A percentile compares a stretch with the other conserved stretches of the same genome.
phyloP scores from a whole-genome alignment of 1,140 invertebrate genomes.

The Myzus persicae region DNA sequence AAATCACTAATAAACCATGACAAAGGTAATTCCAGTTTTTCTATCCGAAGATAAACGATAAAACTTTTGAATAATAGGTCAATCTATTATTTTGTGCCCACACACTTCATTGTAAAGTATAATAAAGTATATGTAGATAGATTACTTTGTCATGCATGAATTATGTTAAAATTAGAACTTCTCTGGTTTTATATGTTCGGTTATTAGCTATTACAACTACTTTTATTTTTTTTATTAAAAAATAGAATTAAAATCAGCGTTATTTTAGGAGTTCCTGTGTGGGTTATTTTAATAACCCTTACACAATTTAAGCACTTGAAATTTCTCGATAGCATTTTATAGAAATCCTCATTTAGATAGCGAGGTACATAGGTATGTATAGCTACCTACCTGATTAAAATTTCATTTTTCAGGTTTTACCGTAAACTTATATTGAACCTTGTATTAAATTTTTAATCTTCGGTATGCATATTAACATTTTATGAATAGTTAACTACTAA shows the following conservation, averaged over 20 bases:
- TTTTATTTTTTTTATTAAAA: neutral
- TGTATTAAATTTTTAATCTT: too few relatives aligned
- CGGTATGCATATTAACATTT: too few relatives aligned
- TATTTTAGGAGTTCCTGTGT: neutral
- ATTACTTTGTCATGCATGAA: neutral
- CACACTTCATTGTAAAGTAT: neutral
- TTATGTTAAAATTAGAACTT: neutral
- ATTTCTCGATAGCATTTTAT: neutral
- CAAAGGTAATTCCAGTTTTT: neutral
- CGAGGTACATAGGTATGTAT: too few relatives aligned
- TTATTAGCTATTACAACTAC: neutral
- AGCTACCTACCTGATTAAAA: too few relatives aligned
- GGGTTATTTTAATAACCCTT: neutral
- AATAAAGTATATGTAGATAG: neutral
- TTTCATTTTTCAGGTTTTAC: too few relatives aligned
- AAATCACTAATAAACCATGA: neutral
- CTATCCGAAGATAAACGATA: neutral
- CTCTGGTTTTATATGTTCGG: neutral
- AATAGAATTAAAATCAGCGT: neutral
- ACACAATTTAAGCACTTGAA: neutral
- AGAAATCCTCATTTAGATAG: neutral
- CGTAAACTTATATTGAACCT: too few relatives aligned
- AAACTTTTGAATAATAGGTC: neutral
- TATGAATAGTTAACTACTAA: too few relatives aligned
- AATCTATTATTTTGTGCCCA: neutral